Conservation (phyloP, 2,888 invertebrate species). For the Eledone cirrhosa region DNA sequence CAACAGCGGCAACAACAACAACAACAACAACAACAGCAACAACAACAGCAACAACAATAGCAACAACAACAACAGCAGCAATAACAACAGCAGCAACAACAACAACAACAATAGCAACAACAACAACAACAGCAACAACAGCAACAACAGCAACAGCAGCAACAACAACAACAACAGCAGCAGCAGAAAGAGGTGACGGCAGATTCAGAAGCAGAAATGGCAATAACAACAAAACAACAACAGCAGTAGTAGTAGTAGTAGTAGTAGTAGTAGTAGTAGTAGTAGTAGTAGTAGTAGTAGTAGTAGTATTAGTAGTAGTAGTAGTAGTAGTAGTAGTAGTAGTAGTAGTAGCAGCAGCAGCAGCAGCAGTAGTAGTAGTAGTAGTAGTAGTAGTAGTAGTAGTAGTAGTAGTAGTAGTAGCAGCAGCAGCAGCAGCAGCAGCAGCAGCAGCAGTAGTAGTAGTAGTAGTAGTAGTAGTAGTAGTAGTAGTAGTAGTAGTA, state of each 20-base stretch:
- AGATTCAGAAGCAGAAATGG: background rate
- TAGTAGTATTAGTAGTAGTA: no score
- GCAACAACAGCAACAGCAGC: background rate
- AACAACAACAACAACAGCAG: background rate
- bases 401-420: slow-evolving; percentile 9
- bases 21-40: no score
- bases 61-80: no score
- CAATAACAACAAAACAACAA: no score
- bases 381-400: background rate
- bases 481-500: slow-evolving; percentile 23
- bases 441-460: background rate
- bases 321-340: background rate
- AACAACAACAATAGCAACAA: background rate
- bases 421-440: background rate
- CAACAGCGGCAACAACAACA: background rate
- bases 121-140: background rate
- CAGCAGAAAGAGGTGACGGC: no score
- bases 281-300: no score
- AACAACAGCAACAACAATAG: background rate
- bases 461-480: background rate
- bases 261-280: background rate
- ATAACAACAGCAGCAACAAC: background rate
- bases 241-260: slow-evolving; percentile 8
- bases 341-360: background rate
- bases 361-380: background rate